A percentile compares a stretch with the other conserved stretches of the same genome.
These are phyloP conservation scores for Gonioctena quinquepunctata DNA, from an alignment of 1,140 invertebrate genomes.

Conservation along the genomic window DNA sequence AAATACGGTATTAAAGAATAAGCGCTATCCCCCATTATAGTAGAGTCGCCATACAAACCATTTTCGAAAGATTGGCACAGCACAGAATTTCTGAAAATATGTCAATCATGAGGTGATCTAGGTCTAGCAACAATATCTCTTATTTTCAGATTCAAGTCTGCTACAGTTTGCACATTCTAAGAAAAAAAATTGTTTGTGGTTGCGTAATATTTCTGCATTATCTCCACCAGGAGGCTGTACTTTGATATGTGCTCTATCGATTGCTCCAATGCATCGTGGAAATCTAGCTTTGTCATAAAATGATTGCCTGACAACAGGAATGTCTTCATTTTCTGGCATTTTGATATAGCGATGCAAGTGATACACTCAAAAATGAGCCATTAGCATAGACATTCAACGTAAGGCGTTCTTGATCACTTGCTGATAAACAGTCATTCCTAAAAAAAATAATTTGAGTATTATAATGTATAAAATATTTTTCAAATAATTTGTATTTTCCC, in stretches of 20 bases:
- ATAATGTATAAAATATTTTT: background rate
- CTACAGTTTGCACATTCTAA: slow-evolving; percentile 52
- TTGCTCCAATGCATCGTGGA: slow-evolving; percentile 45
- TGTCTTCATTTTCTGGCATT: slow-evolving; percentile 34
- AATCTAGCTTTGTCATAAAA: slow-evolving; percentile 44
- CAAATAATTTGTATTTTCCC: too few species aligned
- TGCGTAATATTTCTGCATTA: slow-evolving; percentile 51
- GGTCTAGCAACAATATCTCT: slow-evolving; percentile 51
- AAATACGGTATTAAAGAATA: slow-evolving; percentile 42
- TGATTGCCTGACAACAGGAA: slow-evolving; percentile 11
- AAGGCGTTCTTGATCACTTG: background rate
- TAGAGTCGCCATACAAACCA: background rate
- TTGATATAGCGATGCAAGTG: slow-evolving; percentile 29
- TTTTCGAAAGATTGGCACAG: background rate
- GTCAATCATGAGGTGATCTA: slow-evolving; percentile 45
- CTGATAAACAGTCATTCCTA: background rate
- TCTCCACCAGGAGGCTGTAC: slow-evolving; percentile 27
- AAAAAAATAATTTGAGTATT: background rate
- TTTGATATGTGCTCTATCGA: slow-evolving; percentile 48
- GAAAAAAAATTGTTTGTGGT: slow-evolving; percentile 52
- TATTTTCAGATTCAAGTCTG: slow-evolving; percentile 38
- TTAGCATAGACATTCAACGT: background rate
- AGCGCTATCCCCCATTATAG: slow-evolving; percentile 42
- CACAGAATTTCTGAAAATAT: slow-evolving; percentile 44
- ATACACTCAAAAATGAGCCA: background rate